Conservation (phyloP, 1,140 invertebrate genomes). For the Lepidurus apus region DNA sequence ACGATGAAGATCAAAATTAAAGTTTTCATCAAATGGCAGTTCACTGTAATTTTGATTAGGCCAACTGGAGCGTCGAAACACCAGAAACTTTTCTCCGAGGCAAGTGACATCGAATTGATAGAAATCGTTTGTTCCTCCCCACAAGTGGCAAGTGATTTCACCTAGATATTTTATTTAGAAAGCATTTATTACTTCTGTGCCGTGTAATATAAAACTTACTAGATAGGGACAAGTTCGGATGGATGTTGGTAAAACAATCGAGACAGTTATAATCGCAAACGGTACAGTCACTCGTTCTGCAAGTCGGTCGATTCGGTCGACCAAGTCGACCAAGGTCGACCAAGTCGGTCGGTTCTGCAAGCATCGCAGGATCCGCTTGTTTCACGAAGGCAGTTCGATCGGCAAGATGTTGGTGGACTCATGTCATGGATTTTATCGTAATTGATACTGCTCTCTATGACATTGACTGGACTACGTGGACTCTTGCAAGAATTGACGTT, state of each 20-base stretch:
- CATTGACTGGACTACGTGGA: background rate
- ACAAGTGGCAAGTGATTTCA: background rate
- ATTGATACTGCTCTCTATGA: background rate
- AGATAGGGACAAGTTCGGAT: background rate
- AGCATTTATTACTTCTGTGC: background rate
- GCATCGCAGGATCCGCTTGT: background rate
- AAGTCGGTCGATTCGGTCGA: background rate
- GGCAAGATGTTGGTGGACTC: background rate
- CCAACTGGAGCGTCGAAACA: background rate
- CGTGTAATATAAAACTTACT: background rate
- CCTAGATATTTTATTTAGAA: background rate
- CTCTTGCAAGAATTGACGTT: background rate
- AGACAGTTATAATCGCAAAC: background rate
- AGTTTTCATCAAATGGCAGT: background rate
- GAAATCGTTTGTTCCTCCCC: background rate
- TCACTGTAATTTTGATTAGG: background rate
- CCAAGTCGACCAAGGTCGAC: background rate
- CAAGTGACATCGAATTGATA: background rate
- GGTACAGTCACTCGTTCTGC: background rate
- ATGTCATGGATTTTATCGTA: background rate
- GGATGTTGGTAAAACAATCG: background rate
- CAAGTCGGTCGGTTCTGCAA: background rate
- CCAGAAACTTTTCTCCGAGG: background rate
- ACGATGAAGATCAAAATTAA: background rate
- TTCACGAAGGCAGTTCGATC: background rate